These are phyloP conservation scores for Tupiocoris notatus DNA, from an alignment of 2,888 invertebrate species.

Conservation along the genomic window DNA sequence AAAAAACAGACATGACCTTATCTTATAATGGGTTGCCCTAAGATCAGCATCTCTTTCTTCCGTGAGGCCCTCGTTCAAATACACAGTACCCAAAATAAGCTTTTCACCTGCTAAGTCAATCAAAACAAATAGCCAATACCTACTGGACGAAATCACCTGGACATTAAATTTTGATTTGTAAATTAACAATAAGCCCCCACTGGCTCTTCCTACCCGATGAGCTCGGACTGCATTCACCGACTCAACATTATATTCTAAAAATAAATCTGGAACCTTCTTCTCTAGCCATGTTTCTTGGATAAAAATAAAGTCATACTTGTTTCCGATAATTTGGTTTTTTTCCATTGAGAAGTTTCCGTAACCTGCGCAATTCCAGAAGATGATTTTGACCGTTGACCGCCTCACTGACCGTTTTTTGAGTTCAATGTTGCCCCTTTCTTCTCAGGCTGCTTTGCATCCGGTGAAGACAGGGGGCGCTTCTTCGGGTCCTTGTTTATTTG, in stretches of 20 bases:
- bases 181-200: constrained; percentile 10
- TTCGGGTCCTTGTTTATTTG: not conserved
- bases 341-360: not conserved
- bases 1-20: too few species aligned
- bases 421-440: not conserved
- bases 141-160: not conserved
- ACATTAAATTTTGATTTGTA: not conserved
- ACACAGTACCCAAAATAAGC: constrained; percentile 2
- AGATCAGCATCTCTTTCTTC: not conserved
- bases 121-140: constrained; percentile 6
- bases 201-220: constrained; percentile 10
- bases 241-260: not conserved
- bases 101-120: not conserved
- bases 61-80: not conserved
- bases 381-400: not conserved
- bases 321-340: not conserved
- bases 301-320: constrained; percentile 10
- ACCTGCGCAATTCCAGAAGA: not conserved
- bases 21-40: too few species aligned
- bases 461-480: constrained; percentile 10
- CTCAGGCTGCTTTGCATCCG: not conserved
- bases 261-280: not conserved
- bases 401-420: not conserved
- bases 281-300: constrained; percentile 15
- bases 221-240: not conserved